Conservation (phyloP, 2,888 invertebrate genomes). For the Oxytorus armatus region DNA sequence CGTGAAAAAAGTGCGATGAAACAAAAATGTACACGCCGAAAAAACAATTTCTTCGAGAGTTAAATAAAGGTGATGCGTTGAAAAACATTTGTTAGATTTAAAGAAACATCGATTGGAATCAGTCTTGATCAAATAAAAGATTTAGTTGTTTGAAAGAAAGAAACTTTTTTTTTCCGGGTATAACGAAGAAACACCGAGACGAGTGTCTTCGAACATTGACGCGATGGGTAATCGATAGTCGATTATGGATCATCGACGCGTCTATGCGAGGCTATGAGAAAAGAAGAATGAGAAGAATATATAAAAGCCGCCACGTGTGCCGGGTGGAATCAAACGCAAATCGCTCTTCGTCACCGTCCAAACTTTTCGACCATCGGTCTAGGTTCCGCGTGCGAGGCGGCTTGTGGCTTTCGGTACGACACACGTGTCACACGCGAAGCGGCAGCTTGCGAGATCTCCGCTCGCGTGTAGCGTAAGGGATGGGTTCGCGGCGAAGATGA, state of each 20-base stretch:
- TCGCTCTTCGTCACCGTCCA: slow-evolving; percentile 75
- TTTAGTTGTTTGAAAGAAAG: too few species aligned
- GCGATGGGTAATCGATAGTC: slow-evolving; percentile 19
- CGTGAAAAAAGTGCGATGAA: too few species aligned
- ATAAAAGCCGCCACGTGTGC: slow-evolving; percentile 21
- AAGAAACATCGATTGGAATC: too few species aligned
- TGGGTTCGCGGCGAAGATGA: slow-evolving; percentile 16
- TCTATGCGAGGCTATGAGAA: slow-evolving; percentile 14
- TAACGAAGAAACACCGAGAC: not conserved
- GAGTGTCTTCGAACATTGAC: not conserved
- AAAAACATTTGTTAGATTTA: too few species aligned
- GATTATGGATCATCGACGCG: slow-evolving; percentile 58
- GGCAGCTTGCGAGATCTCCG: slow-evolving; percentile 52
- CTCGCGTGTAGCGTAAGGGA: not conserved
- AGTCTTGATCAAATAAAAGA: too few species aligned
- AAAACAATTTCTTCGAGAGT: too few species aligned
- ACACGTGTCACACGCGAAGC: slow-evolving; percentile 71
- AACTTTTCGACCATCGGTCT: slow-evolving; percentile 75
- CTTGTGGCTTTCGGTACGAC: slow-evolving; percentile 67
- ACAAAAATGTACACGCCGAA: not conserved
- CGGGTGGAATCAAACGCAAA: slow-evolving; percentile 72
- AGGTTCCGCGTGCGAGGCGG: slow-evolving; percentile 50
- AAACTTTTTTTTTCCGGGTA: too few species aligned
- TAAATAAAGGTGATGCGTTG: not conserved
- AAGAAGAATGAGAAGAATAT: slow-evolving; percentile 4